These are phyloP conservation scores for Gambusia yucatana DNA, from an alignment of 2,797 vertebrate species.

Conservation along the genomic window DNA sequence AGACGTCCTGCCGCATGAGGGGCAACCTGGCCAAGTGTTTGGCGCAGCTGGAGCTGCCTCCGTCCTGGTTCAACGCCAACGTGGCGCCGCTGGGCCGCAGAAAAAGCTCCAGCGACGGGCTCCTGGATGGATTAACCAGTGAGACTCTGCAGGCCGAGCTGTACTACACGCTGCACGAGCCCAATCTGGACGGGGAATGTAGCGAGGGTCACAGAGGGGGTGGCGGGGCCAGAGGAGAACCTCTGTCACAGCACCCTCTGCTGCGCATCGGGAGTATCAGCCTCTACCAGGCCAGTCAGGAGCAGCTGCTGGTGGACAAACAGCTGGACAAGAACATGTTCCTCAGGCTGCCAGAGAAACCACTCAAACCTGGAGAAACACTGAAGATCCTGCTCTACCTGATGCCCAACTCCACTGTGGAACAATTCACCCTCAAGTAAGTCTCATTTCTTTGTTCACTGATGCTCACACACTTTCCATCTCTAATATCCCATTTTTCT, in stretches of 20 bases:
- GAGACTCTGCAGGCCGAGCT: slow-evolving; percentile 92
- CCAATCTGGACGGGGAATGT: slow-evolving; percentile 85
- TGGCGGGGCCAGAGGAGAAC: slow-evolving; percentile 79
- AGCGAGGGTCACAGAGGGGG: slow-evolving; percentile 77
- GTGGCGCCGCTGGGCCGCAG: slow-evolving; percentile 85
- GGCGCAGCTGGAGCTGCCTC: slow-evolving; percentile 91
- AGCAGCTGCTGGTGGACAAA: slow-evolving; percentile 90
- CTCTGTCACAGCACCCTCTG: slow-evolving; percentile 91
- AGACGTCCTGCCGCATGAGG: slow-evolving; percentile 91
- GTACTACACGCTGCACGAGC: slow-evolving; percentile 93
- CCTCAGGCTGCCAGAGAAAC: slow-evolving; percentile 91
- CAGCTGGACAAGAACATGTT: slow-evolving; percentile 91
- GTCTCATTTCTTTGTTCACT: slow-evolving; percentile 39
- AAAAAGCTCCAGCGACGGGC: slow-evolving; percentile 81
- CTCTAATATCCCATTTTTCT: slow-evolving; percentile 24
- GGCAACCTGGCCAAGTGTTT: slow-evolving; percentile 93
- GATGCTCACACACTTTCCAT: background rate
- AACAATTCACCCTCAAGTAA: slow-evolving; percentile 97
- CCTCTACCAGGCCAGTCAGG: slow-evolving; percentile 87
- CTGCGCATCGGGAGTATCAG: slow-evolving; percentile 96
- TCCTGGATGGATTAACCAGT: slow-evolving; percentile 78
- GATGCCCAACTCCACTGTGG: slow-evolving; percentile 92
- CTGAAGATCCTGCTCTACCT: slow-evolving; percentile 90
- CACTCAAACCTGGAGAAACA: slow-evolving; percentile 91
- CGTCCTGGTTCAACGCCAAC: slow-evolving; percentile 90